Evolutionary conservation across 2,888 invertebrate genomes (phyloP).

Genomic region (Eupithecia subfuscata): DNA sequence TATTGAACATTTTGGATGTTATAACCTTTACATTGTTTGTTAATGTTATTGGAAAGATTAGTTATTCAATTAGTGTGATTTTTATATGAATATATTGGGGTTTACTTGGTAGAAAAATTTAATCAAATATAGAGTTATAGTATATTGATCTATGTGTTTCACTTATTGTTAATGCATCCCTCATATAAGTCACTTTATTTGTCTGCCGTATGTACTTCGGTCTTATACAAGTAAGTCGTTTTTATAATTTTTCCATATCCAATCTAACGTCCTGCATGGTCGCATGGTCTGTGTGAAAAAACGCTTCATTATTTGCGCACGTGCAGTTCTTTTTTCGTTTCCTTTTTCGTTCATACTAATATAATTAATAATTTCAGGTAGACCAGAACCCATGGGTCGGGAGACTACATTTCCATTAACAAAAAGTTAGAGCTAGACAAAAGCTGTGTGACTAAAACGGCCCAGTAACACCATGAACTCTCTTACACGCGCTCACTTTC

Average conservation of each 20-base stretch:
- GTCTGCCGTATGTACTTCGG: conserved; percentile 42
- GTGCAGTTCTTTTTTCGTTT: conserved; percentile 59
- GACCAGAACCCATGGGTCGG: conserved; percentile 81
- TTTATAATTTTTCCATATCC: conserved; percentile 41
- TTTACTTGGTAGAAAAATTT: conserved; percentile 83
- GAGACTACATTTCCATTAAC: conserved; percentile 79
- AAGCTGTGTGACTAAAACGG: conserved; percentile 72
- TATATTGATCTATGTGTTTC: conserved; percentile 59
- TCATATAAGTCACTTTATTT: conserved; percentile 46
- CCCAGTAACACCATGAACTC: conserved; percentile 61
- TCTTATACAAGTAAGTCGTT: conserved; percentile 66
- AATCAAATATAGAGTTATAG: conserved; percentile 77
- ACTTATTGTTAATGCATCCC: conserved; percentile 41
- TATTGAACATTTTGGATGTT: conserved; percentile 64
- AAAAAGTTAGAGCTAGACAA: conserved; percentile 60
- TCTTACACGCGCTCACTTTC: conserved; percentile 52
- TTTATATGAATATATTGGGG: conserved; percentile 85
- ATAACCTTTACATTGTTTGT: conserved; percentile 77
- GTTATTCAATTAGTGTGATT: conserved; percentile 81
- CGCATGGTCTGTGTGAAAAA: conserved; percentile 59
- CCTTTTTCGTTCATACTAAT: conserved; percentile 81
- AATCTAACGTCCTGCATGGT: conserved; percentile 56
- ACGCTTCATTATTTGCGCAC: conserved; percentile 67
- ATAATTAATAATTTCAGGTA: conserved; percentile 83
- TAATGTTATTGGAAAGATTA: conserved; percentile 80